These are phyloP conservation scores for Dascyllus trimaculatus DNA, from an alignment of 2,113 vertebrate species.

Conservation along the genomic window DNA sequence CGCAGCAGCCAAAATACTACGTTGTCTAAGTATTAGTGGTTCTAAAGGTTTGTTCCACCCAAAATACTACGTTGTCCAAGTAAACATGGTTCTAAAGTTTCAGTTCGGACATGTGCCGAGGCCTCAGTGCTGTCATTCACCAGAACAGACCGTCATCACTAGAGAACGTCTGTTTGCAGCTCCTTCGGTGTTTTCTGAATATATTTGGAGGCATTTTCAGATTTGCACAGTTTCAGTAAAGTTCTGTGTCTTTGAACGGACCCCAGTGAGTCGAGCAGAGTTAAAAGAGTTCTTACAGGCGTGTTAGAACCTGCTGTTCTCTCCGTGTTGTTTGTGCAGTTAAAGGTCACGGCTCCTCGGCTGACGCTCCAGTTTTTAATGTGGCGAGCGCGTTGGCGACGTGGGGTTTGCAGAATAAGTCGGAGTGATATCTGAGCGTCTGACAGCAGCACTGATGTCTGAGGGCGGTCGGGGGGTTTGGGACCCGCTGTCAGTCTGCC, in stretches of 20 bases:
- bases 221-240: slow-evolving; percentile 2
- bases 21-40: too few relatives aligned
- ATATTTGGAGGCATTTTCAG: too few relatives aligned
- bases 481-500: slow-evolving; percentile 73
- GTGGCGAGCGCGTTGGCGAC: neutral
- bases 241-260: slow-evolving; percentile 16
- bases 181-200: neutral
- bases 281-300: neutral
- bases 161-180: neutral
- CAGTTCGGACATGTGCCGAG: too few relatives aligned
- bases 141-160: too few relatives aligned
- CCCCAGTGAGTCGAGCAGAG: slow-evolving; percentile 1
- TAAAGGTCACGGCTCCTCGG: slow-evolving; percentile 39
- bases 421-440: slow-evolving; percentile 51
- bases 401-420: slow-evolving; percentile 64
- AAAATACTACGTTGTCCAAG: too few relatives aligned
- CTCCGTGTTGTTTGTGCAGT: slow-evolving; percentile 14
- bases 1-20: too few relatives aligned
- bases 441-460: slow-evolving; percentile 65
- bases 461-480: slow-evolving; percentile 60
- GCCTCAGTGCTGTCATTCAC: too few relatives aligned
- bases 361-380: neutral
- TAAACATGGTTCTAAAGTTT: too few relatives aligned
- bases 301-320: slow-evolving; percentile 15
- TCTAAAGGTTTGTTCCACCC: too few relatives aligned